Conservation (phyloP, 1,140 invertebrate genomes). For the Temnothorax nylanderi region DNA sequence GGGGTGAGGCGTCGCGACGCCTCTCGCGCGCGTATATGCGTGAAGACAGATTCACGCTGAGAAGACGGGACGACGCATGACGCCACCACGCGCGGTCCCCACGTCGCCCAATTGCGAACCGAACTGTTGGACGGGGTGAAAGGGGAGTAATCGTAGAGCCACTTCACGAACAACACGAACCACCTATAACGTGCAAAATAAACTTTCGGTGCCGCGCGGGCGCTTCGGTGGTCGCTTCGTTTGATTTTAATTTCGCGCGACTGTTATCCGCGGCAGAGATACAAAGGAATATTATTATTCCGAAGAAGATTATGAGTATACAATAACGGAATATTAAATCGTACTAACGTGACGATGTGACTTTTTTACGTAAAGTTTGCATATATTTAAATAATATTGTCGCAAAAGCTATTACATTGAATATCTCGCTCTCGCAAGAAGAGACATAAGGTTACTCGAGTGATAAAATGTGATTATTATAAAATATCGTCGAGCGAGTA, state of each 20-base stretch:
- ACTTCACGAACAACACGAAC: neutral
- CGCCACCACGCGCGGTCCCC: constrained; percentile 22
- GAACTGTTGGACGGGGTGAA: constrained; percentile 15
- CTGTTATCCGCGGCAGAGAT: neutral
- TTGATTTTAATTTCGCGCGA: neutral
- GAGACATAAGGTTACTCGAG: no score
- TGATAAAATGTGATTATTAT: constrained; percentile 4
- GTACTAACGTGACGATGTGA: neutral
- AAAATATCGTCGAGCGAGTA: neutral
- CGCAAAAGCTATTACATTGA: neutral
- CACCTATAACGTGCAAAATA: neutral
- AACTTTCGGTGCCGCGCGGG: neutral
- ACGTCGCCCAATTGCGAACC: neutral
- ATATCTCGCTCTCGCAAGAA: neutral
- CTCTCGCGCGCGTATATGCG: constrained; percentile 6
- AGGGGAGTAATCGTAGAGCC: neutral
- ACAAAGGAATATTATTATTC: neutral
- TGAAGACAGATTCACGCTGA: neutral
- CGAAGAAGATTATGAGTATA: no score
- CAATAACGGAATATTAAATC: neutral
- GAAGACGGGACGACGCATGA: neutral
- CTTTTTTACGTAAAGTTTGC: neutral
- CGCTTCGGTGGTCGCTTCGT: neutral
- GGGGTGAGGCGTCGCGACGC: neutral
- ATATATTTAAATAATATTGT: neutral